Evolutionary conservation across 1,140 invertebrate genomes (phyloP), one percentile per base, ranked within the genome.

Genomic region (Chymomyza costata): DNA sequence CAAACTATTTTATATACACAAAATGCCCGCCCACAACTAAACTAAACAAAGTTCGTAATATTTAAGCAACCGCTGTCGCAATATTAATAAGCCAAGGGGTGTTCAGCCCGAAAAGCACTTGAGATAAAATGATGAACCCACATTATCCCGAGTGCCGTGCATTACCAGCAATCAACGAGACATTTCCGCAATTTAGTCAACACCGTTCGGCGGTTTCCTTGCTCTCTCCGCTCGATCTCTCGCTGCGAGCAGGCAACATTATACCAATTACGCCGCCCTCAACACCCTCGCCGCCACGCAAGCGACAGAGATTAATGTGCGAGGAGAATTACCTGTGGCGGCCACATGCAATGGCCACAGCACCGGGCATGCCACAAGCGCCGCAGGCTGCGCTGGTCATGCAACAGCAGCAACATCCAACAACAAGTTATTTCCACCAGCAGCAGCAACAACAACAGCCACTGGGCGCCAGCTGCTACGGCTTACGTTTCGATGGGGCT

Each of bases 211-310:
- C 67, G 1, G 68, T 81, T 38, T 53, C 71, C 43, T 31, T 85
- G 50, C 68, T 88, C 17, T 87, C 89, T 13, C 89, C 89, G 5
- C 67, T 90, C 14, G 89, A 90, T 53, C 70, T 90, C 11, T 89
- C 88, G 17, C 50, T 89, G 3, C 87, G 89, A 6, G 58, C 80
- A 56, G 71, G 86, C 21, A 83, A 69, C 50, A 65, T 84, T 40
- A 85, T 86, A 53, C 88, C 89, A 37, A 90, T 90, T 40, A 90
- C 89, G 15, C 89, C 89, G 13, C 89, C 89, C n/a, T 89, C 89
- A 46, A 90, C 89, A 11, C 89, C 89, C 5, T 89, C 89, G 25
- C 89, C 88, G 2, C 62, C 82, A 1, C 83, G 87, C 49, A 89
- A 89, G 83, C 82, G 87, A 59, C 86, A 87, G 80, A 60, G 73